Evolutionary conservation across 1,140 invertebrate species (phyloP).

Genomic region (Cyphomyrmex costatus): DNA sequence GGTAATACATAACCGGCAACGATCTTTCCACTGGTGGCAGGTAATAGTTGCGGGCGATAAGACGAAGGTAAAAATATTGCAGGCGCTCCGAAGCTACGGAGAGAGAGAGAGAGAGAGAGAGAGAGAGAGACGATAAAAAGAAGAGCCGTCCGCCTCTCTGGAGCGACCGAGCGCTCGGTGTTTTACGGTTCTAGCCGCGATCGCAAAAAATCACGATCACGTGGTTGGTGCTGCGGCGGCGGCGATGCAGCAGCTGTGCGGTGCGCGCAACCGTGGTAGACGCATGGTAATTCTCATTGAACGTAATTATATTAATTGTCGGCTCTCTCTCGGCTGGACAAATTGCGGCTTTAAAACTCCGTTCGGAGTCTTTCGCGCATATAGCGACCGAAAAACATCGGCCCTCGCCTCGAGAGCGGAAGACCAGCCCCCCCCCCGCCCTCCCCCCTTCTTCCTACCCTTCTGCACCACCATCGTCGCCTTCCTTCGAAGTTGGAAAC

Average conservation of each 20-base stretch:
- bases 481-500: constrained; percentile 1
- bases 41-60: constrained; percentile 55
- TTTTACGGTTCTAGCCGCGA: constrained; percentile 63
- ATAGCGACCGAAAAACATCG: constrained; percentile 53
- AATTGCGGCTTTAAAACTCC: constrained; percentile 79
- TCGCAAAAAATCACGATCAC: constrained; percentile 71
- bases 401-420: neutral
- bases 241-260: constrained; percentile 27
- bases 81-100: neutral
- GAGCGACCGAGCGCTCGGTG: constrained; percentile 35
- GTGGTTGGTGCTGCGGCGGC: no score
- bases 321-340: constrained; percentile 67
- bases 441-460: no score
- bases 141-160: constrained; percentile 27
- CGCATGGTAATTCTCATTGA: constrained; percentile 75
- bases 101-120: constrained; percentile 7
- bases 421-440: no score
- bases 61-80: constrained; percentile 43
- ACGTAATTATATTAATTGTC: constrained; percentile 78
- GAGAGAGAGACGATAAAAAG: constrained; percentile 5
- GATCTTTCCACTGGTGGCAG: constrained; percentile 53
- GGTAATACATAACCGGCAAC: constrained; percentile 54
- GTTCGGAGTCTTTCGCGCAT: constrained; percentile 28
- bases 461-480: neutral
- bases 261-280: constrained; percentile 31